Evolutionary conservation across 2,797 vertebrate genomes (phyloP).

Genomic region (Galagoides demidoff): DNA sequence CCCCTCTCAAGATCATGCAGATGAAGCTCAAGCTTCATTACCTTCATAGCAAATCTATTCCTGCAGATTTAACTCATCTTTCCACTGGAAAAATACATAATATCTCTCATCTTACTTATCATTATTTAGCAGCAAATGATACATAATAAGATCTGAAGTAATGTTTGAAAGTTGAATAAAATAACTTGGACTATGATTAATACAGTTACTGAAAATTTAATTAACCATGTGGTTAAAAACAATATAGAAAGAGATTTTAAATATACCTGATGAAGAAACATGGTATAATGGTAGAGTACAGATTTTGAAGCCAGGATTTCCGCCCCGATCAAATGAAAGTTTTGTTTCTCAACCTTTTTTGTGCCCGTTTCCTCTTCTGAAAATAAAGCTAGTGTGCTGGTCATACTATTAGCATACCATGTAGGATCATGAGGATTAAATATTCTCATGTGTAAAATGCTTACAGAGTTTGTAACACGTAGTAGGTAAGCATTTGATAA

Average conservation of each 20-base stretch:
- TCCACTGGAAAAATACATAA: neutral
- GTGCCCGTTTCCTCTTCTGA: slow-evolving; percentile 6
- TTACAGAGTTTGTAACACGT: neutral
- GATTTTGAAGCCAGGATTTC: neutral
- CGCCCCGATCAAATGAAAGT: neutral
- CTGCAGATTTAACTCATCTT: neutral
- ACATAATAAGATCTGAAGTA: neutral
- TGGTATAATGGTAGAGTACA: neutral
- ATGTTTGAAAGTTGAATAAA: neutral
- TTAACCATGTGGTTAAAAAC: neutral
- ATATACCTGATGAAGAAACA: neutral
- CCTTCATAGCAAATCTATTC: neutral
- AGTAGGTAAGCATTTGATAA: slow-evolving; percentile 10
- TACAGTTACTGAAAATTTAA: neutral
- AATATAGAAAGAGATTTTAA: neutral
- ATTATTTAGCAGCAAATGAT: neutral
- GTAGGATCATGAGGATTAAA: neutral
- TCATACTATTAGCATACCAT: neutral
- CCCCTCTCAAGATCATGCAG: neutral
- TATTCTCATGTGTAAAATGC: neutral
- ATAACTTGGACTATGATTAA: neutral
- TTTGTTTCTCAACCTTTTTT: neutral
- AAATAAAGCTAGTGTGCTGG: neutral
- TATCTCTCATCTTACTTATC: neutral
- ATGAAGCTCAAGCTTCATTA: neutral